Evolutionary conservation across 2,888 invertebrate genomes (phyloP).

Genomic region (Drosophila emarginata): DNA sequence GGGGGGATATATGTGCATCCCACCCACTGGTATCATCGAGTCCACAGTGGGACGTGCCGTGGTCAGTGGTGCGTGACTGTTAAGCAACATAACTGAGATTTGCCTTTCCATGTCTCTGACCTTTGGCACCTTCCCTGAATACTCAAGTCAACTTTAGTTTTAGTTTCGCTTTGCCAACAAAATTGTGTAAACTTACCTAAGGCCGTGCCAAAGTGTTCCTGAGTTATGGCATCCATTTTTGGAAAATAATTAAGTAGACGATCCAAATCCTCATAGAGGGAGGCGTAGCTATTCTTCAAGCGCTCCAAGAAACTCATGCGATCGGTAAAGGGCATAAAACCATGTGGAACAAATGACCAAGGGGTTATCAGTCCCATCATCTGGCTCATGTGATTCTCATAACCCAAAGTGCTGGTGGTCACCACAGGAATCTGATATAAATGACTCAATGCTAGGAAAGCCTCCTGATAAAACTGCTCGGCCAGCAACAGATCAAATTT

Average conservation of each 20-base stretch:
- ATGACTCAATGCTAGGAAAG: conserved; percentile 81
- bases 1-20: conserved; percentile 83
- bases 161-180: not conserved
- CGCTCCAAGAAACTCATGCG: conserved; percentile 84
- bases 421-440: conserved; percentile 82
- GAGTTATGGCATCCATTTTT: conserved; percentile 78
- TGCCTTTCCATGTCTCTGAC: conserved; percentile 82
- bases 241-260: conserved; percentile 78
- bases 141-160: not conserved
- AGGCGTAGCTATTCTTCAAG: conserved; percentile 83
- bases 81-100: conserved; percentile 83
- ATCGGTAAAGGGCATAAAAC: conserved; percentile 82
- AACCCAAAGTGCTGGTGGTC: conserved; percentile 82
- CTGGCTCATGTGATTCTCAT: conserved; percentile 82
- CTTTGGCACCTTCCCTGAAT: conserved; percentile 79
- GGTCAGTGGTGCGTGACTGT: conserved; percentile 83
- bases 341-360: conserved; percentile 83
- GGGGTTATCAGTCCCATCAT: conserved; percentile 83
- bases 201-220: conserved; percentile 76
- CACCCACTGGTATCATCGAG: conserved; percentile 84
- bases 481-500: conserved; percentile 82
- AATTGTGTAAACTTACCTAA: conserved; percentile 50
- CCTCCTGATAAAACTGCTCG: conserved; percentile 83
- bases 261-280: conserved; percentile 77
- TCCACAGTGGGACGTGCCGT: conserved; percentile 82